Conservation (phyloP, 2,888 invertebrate genomes). For the Tachystola acroxantha region DNA sequence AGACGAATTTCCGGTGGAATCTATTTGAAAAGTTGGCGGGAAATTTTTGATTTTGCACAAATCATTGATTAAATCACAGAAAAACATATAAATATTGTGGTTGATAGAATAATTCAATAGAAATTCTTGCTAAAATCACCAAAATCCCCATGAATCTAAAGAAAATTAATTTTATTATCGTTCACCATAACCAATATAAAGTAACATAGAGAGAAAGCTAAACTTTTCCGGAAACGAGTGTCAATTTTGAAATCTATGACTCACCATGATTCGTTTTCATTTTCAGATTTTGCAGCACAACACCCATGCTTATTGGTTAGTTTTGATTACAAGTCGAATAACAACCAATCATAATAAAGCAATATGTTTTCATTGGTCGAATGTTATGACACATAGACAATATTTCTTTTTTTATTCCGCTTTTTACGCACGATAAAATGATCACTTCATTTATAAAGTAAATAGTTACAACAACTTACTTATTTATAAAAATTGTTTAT, state of each 20-base stretch:
- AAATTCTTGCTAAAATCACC: constrained; percentile 2
- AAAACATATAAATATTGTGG: constrained; percentile 1
- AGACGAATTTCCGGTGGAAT: constrained; percentile 75
- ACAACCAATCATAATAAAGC: neutral
- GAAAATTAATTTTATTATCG: constrained; percentile 11
- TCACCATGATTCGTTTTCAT: constrained; percentile 55
- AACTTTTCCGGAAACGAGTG: constrained; percentile 75
- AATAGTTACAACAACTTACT: no score
- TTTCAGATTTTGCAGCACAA: constrained; percentile 23
- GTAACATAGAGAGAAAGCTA: constrained; percentile 49
- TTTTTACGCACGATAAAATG: no score
- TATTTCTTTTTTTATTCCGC: neutral
- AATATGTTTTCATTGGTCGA: neutral
- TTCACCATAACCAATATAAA: constrained; percentile 49
- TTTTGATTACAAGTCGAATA: constrained; percentile 18
- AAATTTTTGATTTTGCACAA: constrained; percentile 23
- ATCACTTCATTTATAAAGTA: no score
- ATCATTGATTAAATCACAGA: constrained; percentile 1
- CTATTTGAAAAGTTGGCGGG: constrained; percentile 67
- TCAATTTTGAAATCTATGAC: constrained; percentile 67
- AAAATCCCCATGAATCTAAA: neutral
- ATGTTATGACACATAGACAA: neutral
- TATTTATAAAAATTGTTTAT: no score
- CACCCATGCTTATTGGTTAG: constrained; percentile 7
- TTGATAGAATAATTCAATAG: neutral